Percentiles rank a stretch among this genome's conserved stretches.
These are phyloP conservation scores for Odontamblyopus lacepedii DNA, from an alignment of 2,797 vertebrate species.

Conservation along the genomic window DNA sequence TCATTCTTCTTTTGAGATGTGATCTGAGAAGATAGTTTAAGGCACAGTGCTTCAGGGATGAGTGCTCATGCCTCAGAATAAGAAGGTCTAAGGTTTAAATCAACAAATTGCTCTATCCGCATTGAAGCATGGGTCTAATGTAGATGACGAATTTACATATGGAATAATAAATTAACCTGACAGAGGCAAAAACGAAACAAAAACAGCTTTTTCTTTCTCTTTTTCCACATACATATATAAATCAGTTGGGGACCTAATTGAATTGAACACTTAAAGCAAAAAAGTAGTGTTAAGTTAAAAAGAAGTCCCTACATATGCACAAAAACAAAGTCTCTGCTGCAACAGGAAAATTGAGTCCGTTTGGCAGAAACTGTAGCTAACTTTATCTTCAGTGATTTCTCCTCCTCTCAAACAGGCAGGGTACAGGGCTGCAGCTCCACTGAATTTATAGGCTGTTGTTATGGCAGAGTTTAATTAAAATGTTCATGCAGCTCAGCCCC, in stretches of 20 bases:
- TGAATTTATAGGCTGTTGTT: slow-evolving; percentile 71
- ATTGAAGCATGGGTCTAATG: no score
- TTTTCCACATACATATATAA: no score
- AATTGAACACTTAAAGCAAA: no score
- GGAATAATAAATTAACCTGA: no score
- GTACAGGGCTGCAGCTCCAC: slow-evolving; percentile 15
- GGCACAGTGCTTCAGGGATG: background rate
- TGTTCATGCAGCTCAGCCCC: slow-evolving; percentile 62
- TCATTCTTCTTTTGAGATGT: background rate
- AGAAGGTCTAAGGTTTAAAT: no score
- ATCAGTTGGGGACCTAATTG: no score
- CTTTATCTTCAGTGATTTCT: background rate
- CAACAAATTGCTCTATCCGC: no score
- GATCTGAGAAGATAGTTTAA: background rate
- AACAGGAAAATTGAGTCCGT: slow-evolving; percentile 5
- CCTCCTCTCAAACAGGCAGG: background rate
- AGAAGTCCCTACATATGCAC: background rate
- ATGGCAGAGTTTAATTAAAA: slow-evolving; percentile 81
- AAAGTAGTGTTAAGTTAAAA: no score
- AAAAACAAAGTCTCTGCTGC: slow-evolving; percentile 32
- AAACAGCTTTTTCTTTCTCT: no score
- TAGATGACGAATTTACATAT: no score
- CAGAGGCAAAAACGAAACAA: no score
- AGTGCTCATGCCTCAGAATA: no score
- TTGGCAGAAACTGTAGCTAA: slow-evolving; percentile 16